These are phyloP conservation scores for Sporophila hypoxantha DNA, from an alignment of 2,113 vertebrate genomes.

Conservation along the genomic window DNA sequence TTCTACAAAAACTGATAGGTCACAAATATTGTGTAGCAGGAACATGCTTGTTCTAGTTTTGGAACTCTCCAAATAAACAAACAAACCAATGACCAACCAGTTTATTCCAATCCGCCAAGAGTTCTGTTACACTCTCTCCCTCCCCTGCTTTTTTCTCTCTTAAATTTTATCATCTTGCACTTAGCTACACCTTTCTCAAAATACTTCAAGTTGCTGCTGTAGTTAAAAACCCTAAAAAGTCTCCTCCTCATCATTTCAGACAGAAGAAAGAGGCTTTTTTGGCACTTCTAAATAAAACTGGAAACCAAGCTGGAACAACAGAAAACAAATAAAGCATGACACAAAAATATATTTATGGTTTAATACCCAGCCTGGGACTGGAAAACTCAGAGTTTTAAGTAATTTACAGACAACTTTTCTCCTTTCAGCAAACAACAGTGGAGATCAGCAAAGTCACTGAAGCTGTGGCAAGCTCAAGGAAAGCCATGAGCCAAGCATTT, in stretches of 20 bases:
- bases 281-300: conserved; percentile 16
- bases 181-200: background rate
- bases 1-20: background rate
- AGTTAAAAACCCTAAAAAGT: background rate
- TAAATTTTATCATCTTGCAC: background rate
- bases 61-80: background rate
- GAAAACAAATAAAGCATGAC: background rate
- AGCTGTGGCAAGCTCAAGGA: background rate
- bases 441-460: background rate
- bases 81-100: background rate
- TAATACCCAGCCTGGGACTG: background rate
- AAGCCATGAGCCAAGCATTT: background rate
- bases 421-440: background rate
- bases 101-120: background rate
- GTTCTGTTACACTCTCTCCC: background rate
- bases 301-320: background rate
- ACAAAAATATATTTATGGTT: background rate
- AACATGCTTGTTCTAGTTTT: background rate
- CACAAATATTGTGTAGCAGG: background rate
- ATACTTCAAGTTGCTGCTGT: background rate
- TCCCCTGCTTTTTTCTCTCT: background rate
- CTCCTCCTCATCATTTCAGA: background rate
- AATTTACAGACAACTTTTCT: background rate
- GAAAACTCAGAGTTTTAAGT: background rate
- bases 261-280: conserved; percentile 5